These are phyloP conservation scores for Pterostichus madidus DNA, from an alignment of 2,888 invertebrate genomes.

Conservation along the genomic window DNA sequence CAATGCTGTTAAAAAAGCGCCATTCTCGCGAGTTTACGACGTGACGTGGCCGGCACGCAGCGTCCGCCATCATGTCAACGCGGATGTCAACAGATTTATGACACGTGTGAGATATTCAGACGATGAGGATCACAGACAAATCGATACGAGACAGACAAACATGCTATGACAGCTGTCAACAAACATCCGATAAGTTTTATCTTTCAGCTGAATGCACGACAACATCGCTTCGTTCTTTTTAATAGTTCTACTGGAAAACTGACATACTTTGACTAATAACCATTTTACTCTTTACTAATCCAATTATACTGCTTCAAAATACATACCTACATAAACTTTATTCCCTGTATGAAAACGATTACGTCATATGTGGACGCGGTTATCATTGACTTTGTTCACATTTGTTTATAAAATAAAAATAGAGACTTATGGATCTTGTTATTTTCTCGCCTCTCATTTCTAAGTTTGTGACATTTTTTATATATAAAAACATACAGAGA, in stretches of 20 bases:
- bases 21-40: slow-evolving; percentile 30
- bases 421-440: too few species aligned
- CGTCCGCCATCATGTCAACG: background rate
- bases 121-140: slow-evolving; percentile 26
- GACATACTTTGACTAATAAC: slow-evolving; percentile 11
- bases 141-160: slow-evolving; percentile 29
- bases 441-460: too few species aligned
- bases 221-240: slow-evolving; percentile 7
- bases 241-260: too few species aligned
- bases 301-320: too few species aligned
- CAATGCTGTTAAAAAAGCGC: slow-evolving; percentile 44
- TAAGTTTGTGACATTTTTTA: too few species aligned
- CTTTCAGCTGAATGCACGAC: slow-evolving; percentile 18
- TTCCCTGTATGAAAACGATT: too few species aligned
- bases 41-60: background rate
- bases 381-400: too few species aligned
- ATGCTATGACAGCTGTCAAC: slow-evolving; percentile 32
- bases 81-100: slow-evolving; percentile 45
- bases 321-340: too few species aligned
- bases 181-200: slow-evolving; percentile 41
- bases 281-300: too few species aligned
- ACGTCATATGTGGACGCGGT: too few species aligned
- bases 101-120: slow-evolving; percentile 31
- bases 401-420: too few species aligned
- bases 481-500: too few species aligned